A percentile compares a stretch with the other conserved stretches of the same genome.
phyloP scores from a whole-genome alignment of 2,888 invertebrate species.

The Eupeodes latifasciatus region DNA sequence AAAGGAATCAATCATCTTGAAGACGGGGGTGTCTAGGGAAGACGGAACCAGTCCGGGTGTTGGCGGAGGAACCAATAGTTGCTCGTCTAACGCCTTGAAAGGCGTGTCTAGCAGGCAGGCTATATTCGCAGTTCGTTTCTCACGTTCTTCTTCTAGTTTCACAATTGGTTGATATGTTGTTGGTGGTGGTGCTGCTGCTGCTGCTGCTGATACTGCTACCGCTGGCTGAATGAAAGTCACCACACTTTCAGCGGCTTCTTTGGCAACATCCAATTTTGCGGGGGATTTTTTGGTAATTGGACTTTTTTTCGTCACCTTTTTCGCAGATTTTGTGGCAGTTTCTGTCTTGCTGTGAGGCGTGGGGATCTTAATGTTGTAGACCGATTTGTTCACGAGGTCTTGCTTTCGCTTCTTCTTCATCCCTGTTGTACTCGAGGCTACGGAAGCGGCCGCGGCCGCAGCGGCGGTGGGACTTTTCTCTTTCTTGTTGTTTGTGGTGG shows the following conservation, averaged over 20 bases:
- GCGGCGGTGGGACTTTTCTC: slow-evolving; percentile 21
- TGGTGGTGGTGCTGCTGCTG: no score
- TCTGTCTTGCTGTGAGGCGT: slow-evolving; percentile 78
- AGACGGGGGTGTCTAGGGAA: slow-evolving; percentile 81
- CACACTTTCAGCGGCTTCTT: not conserved
- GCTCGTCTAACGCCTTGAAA: slow-evolving; percentile 84
- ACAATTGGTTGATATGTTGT: not conserved
- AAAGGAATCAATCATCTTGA: slow-evolving; percentile 78
- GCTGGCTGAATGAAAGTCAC: not conserved
- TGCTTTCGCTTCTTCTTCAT: not conserved
- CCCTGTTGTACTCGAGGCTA: not conserved
- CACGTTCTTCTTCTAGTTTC: slow-evolving; percentile 60
- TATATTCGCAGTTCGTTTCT: slow-evolving; percentile 79
- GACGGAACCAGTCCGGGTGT: slow-evolving; percentile 86
- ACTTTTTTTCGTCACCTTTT: slow-evolving; percentile 44
- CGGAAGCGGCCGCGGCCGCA: no score
- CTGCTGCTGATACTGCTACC: not conserved
- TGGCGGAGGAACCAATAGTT: slow-evolving; percentile 85
- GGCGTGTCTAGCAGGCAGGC: slow-evolving; percentile 86
- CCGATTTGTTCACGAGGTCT: not conserved
- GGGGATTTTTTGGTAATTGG: not conserved
- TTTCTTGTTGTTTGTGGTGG: not conserved
- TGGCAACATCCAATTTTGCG: not conserved
- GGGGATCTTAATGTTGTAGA: slow-evolving; percentile 75
- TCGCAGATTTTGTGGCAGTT: slow-evolving; percentile 18